Percentiles rank a stretch among this genome's conserved stretches.
phyloP scores from a whole-genome alignment of 2,113 vertebrate genomes.

The Rafetus swinhoei region DNA sequence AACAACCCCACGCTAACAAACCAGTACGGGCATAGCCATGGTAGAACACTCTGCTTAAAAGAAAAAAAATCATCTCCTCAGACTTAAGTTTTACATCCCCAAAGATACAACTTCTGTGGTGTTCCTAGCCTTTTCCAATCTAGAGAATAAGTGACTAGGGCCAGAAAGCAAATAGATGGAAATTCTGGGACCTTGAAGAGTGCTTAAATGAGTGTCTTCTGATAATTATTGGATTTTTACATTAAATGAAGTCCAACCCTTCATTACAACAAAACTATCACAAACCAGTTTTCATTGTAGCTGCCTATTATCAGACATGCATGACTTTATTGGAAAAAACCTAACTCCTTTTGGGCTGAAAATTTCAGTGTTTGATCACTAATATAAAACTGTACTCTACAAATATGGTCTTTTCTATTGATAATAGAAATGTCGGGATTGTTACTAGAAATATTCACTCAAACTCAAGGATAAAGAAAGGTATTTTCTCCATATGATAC shows the following conservation, averaged over 20 bases:
- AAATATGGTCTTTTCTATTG: fast-evolving
- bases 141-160: fast-evolving
- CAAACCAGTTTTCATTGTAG: neutral
- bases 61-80: neutral
- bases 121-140: neutral
- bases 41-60: neutral
- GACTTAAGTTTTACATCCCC: neutral
- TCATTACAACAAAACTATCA: fast-evolving
- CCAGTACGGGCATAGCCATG: fast-evolving
- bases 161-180: neutral
- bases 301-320: fast-evolving
- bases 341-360: neutral
- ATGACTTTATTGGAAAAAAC: fast-evolving
- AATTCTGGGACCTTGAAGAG: no score
- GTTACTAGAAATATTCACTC: neutral
- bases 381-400: neutral
- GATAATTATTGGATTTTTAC: neutral
- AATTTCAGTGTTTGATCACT: neutral
- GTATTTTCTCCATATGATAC: neutral
- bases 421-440: neutral
- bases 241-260: neutral
- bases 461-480: neutral
- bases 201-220: neutral
- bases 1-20: neutral
- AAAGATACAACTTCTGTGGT: neutral